Conservation (phyloP, 2,797 vertebrate genomes). For the Geotrypetes seraphini region DNA sequence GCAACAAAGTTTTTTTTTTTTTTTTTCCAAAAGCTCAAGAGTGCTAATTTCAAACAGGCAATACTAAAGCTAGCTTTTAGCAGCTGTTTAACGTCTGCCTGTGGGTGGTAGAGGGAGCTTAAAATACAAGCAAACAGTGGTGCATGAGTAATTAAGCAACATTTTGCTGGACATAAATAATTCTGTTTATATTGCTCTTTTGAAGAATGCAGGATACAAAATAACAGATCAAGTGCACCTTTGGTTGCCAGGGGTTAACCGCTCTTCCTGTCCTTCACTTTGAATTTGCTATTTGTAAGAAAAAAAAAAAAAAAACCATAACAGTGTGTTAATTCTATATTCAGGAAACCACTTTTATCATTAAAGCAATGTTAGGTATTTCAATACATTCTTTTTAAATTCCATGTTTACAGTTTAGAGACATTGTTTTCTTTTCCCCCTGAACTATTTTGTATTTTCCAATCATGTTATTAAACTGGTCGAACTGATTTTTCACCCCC, state of each 20-base stretch:
- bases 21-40: conserved; percentile 93
- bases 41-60: conserved; percentile 96
- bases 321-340: neutral
- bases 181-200: conserved; percentile 94
- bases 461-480: too few species aligned
- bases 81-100: conserved; percentile 94
- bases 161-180: conserved; percentile 99
- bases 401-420: neutral
- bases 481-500: too few species aligned
- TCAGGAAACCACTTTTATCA: neutral
- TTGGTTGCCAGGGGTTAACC: conserved; percentile 73
- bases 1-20: conserved; percentile 81
- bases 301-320: too few species aligned
- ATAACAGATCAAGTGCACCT: conserved; percentile 60
- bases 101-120: conserved; percentile 88
- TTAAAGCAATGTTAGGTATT: neutral
- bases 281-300: neutral
- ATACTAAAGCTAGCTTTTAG: conserved; percentile 87
- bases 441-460: neutral
- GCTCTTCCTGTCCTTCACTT: conserved; percentile 34
- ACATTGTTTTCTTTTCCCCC: neutral
- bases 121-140: conserved; percentile 79
- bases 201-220: conserved; percentile 68
- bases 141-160: conserved; percentile 98
- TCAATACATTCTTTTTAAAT: neutral